These are phyloP conservation scores for Brachionus asplanchnoidis DNA, from an alignment of 1,140 invertebrate species.

Conservation along the genomic window DNA sequence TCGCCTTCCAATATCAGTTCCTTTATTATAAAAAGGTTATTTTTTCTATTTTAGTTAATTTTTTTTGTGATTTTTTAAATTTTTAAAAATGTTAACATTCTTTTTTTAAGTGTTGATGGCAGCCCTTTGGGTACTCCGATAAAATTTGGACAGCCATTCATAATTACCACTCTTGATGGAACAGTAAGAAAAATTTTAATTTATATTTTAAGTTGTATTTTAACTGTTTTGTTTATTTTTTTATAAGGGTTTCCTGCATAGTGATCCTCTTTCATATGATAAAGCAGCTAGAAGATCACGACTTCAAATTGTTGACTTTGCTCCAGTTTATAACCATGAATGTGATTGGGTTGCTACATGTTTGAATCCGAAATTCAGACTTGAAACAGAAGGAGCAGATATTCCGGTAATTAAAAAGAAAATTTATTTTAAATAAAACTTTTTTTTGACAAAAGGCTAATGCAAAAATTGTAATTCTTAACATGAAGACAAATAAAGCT, in stretches of 20 bases:
- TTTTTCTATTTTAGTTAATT: not conserved
- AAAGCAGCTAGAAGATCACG: constrained; percentile 50
- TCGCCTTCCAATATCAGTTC: not conserved
- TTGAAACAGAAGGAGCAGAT: constrained; percentile 53
- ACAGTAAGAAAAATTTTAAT: constrained; percentile 31
- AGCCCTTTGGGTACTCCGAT: constrained; percentile 47
- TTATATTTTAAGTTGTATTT: constrained; percentile 11
- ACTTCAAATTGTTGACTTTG: constrained; percentile 50
- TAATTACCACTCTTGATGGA: constrained; percentile 48
- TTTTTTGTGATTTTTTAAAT: not conserved
- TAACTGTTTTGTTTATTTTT: not conserved
- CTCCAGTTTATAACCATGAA: constrained; percentile 47
- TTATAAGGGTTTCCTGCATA: constrained; percentile 49
- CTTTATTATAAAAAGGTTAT: constrained; percentile 14
- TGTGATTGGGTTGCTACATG: constrained; percentile 51
- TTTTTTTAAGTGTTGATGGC: constrained; percentile 47
- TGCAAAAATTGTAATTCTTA: constrained; percentile 47
- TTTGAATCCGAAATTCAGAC: constrained; percentile 51
- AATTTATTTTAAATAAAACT: not conserved
- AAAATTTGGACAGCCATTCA: constrained; percentile 52
- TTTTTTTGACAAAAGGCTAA: constrained; percentile 48
- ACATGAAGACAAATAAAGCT: constrained; percentile 50
- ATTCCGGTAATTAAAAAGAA: constrained; percentile 48
- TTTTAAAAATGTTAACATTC: not conserved
- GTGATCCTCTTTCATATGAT: constrained; percentile 48